Percentiles rank a stretch among this genome's conserved stretches.
Conservation (phyloP, 2,113 vertebrate species). For the Anarrhichthys ocellatus region DNA sequence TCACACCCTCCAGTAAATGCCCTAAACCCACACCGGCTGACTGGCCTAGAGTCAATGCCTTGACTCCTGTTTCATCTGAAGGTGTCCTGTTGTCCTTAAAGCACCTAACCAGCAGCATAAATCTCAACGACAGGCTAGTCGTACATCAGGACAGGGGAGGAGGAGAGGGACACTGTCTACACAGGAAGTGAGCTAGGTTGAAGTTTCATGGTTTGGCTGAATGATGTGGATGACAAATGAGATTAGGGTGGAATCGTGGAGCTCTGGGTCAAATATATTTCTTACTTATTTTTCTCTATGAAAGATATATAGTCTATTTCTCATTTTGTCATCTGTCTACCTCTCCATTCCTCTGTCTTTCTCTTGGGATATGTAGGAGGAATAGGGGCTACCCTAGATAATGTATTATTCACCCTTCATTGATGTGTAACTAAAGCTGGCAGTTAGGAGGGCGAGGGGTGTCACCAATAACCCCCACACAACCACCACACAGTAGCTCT, state of each 20-base stretch:
- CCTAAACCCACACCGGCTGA: conserved; percentile 16
- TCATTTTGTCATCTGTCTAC: conserved; percentile 39
- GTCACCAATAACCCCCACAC: conserved; percentile 73
- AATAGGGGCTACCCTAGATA: conserved; percentile 66
- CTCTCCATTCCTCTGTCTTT: conserved; percentile 26
- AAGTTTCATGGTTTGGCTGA: conserved; percentile 32
- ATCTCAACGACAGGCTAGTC: conserved; percentile 1
- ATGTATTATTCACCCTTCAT: conserved; percentile 84
- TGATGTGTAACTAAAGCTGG: conserved; percentile 84
- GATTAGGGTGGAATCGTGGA: not conserved
- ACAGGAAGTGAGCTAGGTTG: conserved; percentile 43
- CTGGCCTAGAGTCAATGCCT: conserved; percentile 34
- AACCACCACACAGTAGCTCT: conserved; percentile 44
- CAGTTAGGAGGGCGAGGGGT: conserved; percentile 64
- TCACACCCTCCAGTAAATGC: conserved; percentile 25
- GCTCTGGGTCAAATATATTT: conserved; percentile 17
- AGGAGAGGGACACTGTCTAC: not conserved
- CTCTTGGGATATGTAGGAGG: conserved; percentile 49
- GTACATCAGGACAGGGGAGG: conserved; percentile 8
- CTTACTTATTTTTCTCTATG: not conserved
- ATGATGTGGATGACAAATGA: conserved; percentile 27
- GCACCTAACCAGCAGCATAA: conserved; percentile 27
- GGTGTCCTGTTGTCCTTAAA: conserved; percentile 48
- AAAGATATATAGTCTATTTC: conserved; percentile 25
- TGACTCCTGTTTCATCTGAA: conserved; percentile 36